phyloP scores from a whole-genome alignment of 2,113 vertebrate species.

The Mobula birostris region DNA sequence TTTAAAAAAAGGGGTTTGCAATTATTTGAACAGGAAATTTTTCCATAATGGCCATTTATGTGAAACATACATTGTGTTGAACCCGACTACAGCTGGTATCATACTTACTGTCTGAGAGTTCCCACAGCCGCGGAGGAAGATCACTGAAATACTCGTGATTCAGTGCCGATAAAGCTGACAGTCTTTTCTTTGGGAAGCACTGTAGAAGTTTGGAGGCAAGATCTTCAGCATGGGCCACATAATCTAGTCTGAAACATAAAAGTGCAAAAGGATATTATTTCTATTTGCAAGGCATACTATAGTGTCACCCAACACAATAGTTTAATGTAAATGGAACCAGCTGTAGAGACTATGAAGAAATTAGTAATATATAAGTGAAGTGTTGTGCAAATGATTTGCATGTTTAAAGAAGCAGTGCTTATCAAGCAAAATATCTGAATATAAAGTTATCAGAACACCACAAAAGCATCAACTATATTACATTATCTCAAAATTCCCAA shows the following conservation, averaged over 20 bases:
- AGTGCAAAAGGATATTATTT: conserved; percentile 3
- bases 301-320: background rate
- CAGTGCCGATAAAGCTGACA: conserved; percentile 84
- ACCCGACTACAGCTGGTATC: background rate
- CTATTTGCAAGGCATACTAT: background rate
- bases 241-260: conserved; percentile 73
- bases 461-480: background rate
- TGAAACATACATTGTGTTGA: background rate
- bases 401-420: background rate
- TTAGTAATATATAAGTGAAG: conserved; percentile 26
- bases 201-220: conserved; percentile 89
- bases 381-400: background rate
- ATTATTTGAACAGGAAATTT: background rate
- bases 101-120: conserved; percentile 85
- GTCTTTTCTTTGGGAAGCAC: conserved; percentile 93
- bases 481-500: background rate
- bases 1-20: background rate
- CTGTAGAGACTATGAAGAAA: background rate
- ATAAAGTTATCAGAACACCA: background rate
- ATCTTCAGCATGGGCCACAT: conserved; percentile 86
- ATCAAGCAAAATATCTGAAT: background rate
- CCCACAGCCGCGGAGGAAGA: conserved; percentile 88
- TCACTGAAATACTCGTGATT: conserved; percentile 90
- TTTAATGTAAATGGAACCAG: background rate
- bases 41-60: background rate